A percentile compares a stretch with the other conserved stretches of the same genome.
phyloP scores from a whole-genome alignment of 2,888 invertebrate species.

The Thelaira solivaga region DNA sequence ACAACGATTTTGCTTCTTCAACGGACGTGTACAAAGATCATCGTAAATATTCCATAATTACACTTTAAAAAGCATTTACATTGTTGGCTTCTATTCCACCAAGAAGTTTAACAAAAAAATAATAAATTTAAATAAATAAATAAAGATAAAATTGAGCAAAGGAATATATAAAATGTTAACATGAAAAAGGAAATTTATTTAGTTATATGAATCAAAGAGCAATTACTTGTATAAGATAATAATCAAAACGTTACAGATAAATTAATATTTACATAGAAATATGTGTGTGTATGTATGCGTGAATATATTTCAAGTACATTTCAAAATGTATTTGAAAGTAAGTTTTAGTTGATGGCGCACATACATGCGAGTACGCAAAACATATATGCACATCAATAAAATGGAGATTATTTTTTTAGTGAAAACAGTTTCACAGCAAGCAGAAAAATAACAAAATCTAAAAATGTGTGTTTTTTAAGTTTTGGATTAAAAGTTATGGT shows the following conservation, averaged over 20 bases:
- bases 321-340: background rate
- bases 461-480: too few relatives aligned
- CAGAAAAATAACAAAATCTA: too few relatives aligned
- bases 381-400: background rate
- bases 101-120: background rate
- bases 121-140: background rate
- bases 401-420: background rate
- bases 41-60: conserved; percentile 44
- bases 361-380: too few relatives aligned
- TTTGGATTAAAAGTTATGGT: too few relatives aligned
- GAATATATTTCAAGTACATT: background rate
- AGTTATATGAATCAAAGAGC: conserved; percentile 40
- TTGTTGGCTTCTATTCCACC: background rate
- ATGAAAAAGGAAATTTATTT: conserved; percentile 26
- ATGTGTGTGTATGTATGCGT: conserved; percentile 8
- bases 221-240: conserved; percentile 42
- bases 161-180: conserved; percentile 33
- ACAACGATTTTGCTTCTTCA: conserved; percentile 70
- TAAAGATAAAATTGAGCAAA: conserved; percentile 3
- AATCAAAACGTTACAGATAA: background rate
- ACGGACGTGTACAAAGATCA: conserved; percentile 61
- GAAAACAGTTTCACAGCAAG: too few relatives aligned
- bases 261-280: conserved; percentile 13
- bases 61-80: conserved; percentile 30
- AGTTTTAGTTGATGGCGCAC: background rate